Base-by-base conservation (phyloP, 2,888 invertebrate species). In the Chymomyza amoena region DNA sequence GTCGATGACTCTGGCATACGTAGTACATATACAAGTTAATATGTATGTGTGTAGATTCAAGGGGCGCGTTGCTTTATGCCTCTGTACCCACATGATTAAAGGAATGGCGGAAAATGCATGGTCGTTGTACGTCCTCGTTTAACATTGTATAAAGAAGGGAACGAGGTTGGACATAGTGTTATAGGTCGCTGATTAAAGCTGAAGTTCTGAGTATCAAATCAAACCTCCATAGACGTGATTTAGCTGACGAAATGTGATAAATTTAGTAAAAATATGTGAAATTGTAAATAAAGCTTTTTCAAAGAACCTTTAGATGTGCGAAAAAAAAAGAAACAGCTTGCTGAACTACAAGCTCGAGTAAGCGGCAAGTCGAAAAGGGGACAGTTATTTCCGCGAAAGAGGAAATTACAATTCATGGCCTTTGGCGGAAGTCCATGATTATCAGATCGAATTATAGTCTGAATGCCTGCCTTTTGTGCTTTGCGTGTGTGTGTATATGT, bases 351-450 rank as follows among this genome's bases (percentile, higher is more conserved):
- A 79, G 20, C 16, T 9, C 13, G 62, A 45, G 45, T 13, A 45
- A 70, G 64, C 61, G 72, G 78, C 67, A 66, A 65, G 77, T 73
- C 81, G 81, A 84, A 78, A 81, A 78, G 75, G 65, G 16, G 54
- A 89, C 90, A 90, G 90, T 90, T 90, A 90, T 90, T 91, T 90
- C 89, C 89, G 89, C 90, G 90, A 90, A 90, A 90, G 78, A 90
- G 91, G 90, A 91, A 91, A 91, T 91, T 91, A 90, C 90, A 90
- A 90, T 91, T 90, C 89, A 87, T 90, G 89, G 90, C 90, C 90
- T 89, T 89, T 89, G 90, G 90, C 90, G 84, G 85, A 84, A 80
- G 77, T 83, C 83, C 87, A 90, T 90, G 88, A 90, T 90, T 90
- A 91, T 91, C 90, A 86, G 89, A 90, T 90, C 89, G 90, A 90